Conservation (phyloP, 2,113 vertebrate genomes). For the Rhinolophus sinicus region DNA sequence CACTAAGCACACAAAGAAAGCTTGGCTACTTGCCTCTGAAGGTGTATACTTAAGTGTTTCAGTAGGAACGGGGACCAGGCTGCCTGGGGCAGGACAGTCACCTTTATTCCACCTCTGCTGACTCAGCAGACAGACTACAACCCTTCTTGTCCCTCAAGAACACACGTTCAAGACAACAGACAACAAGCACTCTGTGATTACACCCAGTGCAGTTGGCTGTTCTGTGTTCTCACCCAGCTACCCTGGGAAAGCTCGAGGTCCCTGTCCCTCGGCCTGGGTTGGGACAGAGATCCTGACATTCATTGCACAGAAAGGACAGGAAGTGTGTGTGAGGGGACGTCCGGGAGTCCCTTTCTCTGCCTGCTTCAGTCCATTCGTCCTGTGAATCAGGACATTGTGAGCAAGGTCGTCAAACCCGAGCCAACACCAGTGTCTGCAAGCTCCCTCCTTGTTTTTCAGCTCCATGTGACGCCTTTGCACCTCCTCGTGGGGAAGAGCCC, state of each 20-base stretch:
- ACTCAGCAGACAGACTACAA: neutral
- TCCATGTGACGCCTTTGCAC: neutral
- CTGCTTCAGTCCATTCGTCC: neutral
- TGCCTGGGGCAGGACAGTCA: no score
- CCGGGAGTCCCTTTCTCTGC: neutral
- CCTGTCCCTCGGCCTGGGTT: fast-evolving
- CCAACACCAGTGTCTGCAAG: neutral
- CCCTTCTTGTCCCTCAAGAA: neutral
- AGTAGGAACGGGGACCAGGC: no score
- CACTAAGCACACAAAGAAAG: neutral
- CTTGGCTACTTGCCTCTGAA: neutral
- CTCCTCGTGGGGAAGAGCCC: no score
- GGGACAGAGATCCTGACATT: neutral
- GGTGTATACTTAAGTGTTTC: neutral
- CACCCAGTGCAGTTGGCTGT: neutral
- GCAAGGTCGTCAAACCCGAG: neutral
- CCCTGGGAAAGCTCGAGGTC: neutral
- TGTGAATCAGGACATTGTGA: neutral
- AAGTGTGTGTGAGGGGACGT: no score
- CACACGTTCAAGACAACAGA: neutral
- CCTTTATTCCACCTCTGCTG: neutral
- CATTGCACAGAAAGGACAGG: fast-evolving
- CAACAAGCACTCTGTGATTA: neutral
- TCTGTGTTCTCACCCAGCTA: neutral
- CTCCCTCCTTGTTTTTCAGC: neutral